These are phyloP conservation scores for Oreochromis grahami DNA, from an alignment of 2,797 vertebrate species.

Conservation along the genomic window DNA sequence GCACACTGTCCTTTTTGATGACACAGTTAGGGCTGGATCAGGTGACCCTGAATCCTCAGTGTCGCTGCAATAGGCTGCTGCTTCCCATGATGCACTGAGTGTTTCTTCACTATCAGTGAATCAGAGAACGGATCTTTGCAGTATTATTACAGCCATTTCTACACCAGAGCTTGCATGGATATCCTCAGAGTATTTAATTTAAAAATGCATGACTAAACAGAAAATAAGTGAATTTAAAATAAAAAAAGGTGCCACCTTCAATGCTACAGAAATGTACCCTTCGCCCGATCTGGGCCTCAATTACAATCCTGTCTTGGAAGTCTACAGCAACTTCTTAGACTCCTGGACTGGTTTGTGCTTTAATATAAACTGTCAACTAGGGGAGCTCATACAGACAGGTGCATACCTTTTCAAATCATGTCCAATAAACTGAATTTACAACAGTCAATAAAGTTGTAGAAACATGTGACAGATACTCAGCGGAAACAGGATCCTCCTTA, in stretches of 20 bases:
- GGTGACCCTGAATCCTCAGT: background rate
- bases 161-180: background rate
- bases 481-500: background rate
- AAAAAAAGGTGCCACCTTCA: background rate
- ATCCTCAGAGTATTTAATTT: background rate
- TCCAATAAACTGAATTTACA: background rate
- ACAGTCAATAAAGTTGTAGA: background rate
- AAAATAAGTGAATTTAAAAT: background rate
- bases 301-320: background rate
- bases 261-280: background rate
- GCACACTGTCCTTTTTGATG: background rate
- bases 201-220: background rate
- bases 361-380: fast-evolving
- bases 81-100: background rate
- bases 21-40: background rate
- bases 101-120: background rate
- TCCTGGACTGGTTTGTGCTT: background rate
- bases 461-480: background rate
- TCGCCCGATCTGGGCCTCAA: background rate
- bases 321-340: background rate
- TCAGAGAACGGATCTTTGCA: background rate
- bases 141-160: background rate
- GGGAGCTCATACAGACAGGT: background rate
- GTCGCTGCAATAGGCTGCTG: background rate
- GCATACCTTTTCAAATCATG: background rate